phyloP scores from a whole-genome alignment of 2,113 vertebrate genomes.

The Herpetotheres cachinnans region DNA sequence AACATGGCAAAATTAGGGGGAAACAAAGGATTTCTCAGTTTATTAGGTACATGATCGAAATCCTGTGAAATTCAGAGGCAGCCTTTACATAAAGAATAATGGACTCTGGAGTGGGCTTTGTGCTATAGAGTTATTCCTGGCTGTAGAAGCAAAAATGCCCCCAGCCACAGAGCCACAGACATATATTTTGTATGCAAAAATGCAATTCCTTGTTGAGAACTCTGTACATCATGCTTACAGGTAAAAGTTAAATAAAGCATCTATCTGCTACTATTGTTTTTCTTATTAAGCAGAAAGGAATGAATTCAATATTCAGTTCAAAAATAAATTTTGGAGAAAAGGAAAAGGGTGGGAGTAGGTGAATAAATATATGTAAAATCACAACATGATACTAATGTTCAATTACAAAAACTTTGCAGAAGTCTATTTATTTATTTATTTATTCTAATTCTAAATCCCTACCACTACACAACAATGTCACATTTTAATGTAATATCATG shows the following conservation, averaged over 20 bases:
- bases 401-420: slow-evolving; percentile 67
- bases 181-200: slow-evolving; percentile 29
- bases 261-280: slow-evolving; percentile 26
- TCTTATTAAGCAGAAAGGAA: slow-evolving; percentile 20
- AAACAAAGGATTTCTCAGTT: background rate
- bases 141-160: slow-evolving; percentile 19
- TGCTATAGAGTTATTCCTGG: background rate
- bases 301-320: slow-evolving; percentile 33
- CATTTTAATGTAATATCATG: slow-evolving; percentile 90
- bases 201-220: background rate
- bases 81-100: background rate
- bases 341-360: background rate
- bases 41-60: background rate
- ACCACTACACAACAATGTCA: slow-evolving; percentile 81
- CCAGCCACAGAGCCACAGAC: background rate
- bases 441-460: slow-evolving; percentile 75
- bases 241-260: slow-evolving; percentile 44
- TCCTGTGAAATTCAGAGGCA: background rate
- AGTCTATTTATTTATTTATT: slow-evolving; percentile 60
- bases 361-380: slow-evolving; percentile 47
- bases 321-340: slow-evolving; percentile 20
- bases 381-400: slow-evolving; percentile 50
- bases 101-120: background rate
- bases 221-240: background rate
- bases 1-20: background rate